These are phyloP conservation scores for Pachyramphus minor DNA, from an alignment of 2,113 vertebrate species.

Conservation along the genomic window DNA sequence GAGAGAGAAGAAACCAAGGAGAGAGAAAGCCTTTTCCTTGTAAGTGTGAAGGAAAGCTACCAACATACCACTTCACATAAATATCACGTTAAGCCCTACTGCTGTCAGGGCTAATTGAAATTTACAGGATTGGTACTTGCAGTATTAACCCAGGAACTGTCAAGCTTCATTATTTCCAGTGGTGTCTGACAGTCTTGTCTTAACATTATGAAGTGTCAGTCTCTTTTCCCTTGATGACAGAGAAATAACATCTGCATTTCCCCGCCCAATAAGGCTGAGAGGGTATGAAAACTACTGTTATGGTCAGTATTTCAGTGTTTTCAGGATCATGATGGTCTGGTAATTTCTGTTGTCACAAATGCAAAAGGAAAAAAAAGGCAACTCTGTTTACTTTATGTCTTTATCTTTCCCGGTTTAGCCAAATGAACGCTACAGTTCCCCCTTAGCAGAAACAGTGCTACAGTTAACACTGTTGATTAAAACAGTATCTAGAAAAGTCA, in stretches of 20 bases:
- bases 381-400: background rate
- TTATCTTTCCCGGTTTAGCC: background rate
- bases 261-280: background rate
- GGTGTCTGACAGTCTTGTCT: slow-evolving; percentile 29
- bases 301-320: background rate
- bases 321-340: background rate
- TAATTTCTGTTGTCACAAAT: background rate
- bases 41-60: slow-evolving; percentile 59
- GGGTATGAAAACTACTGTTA: background rate
- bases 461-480: background rate
- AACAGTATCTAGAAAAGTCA: background rate
- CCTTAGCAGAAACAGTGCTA: background rate
- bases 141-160: slow-evolving; percentile 53
- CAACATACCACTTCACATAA: slow-evolving; percentile 47
- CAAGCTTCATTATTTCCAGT: slow-evolving; percentile 53
- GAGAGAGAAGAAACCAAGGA: background rate
- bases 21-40: background rate
- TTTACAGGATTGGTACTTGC: slow-evolving; percentile 36
- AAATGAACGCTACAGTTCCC: background rate
- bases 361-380: background rate
- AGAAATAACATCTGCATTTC: slow-evolving; percentile 54
- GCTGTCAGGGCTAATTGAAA: slow-evolving; percentile 47
- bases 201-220: slow-evolving; percentile 48
- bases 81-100: slow-evolving; percentile 33
- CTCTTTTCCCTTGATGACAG: slow-evolving; percentile 50